These are phyloP conservation scores for Gortyna flavago DNA, from an alignment of 2,888 invertebrate species.

Conservation along the genomic window DNA sequence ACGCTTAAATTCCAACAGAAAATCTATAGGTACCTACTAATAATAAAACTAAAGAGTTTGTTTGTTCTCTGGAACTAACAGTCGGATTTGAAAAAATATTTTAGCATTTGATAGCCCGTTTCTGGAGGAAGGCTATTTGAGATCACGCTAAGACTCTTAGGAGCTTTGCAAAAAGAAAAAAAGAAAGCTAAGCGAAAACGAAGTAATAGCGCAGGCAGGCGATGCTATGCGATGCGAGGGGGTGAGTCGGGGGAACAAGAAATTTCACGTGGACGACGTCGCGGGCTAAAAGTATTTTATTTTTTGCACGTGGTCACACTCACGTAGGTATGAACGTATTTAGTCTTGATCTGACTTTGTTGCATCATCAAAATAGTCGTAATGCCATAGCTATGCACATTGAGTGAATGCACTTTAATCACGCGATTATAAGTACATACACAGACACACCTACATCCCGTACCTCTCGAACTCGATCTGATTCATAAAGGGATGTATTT, in stretches of 20 bases:
- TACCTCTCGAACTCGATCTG: conserved; percentile 27
- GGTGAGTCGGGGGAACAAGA: not conserved
- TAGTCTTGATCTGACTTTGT: conserved; percentile 34
- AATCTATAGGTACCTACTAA: not conserved
- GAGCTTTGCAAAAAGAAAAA: not conserved
- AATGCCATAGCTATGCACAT: conserved; percentile 4
- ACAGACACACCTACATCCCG: conserved; percentile 32
- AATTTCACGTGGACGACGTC: not conserved
- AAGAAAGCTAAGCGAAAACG: not conserved
- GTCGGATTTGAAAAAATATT: not conserved
- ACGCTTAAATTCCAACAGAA: not conserved
- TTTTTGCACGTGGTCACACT: conserved; percentile 2
- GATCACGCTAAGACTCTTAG: not conserved
- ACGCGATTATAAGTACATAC: conserved; percentile 6
- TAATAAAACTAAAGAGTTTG: no score
- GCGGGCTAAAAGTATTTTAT: not conserved
- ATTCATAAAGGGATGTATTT: conserved; percentile 41
- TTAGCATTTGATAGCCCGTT: not conserved
- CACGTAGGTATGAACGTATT: conserved; percentile 14
- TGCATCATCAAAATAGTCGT: conserved; percentile 18
- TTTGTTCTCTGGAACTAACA: no score
- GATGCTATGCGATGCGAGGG: not conserved
- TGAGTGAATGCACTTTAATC: conserved; percentile 31
- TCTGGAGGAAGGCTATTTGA: not conserved
- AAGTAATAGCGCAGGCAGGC: not conserved